Conservation (phyloP, 1,140 invertebrate species). For the Tyrophagus putrescentiae region DNA sequence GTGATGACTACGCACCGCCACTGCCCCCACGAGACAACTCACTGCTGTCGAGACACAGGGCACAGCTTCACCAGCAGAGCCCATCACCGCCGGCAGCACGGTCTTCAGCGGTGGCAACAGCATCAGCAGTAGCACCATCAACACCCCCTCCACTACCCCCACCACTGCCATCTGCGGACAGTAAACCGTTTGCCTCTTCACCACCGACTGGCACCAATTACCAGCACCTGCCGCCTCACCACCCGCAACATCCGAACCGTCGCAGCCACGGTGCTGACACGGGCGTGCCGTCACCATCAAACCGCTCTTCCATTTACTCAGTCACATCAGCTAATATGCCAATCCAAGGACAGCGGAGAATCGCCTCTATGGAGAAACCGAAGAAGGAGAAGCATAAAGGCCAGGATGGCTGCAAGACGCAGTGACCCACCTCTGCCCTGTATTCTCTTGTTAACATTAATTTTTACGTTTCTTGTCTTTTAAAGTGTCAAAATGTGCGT, state of each 20-base stretch:
- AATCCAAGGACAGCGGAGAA: slow-evolving; percentile 55
- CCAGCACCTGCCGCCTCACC: slow-evolving; percentile 9
- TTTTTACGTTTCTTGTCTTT: background rate
- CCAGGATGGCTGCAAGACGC: slow-evolving; percentile 29
- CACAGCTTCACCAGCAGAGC: background rate
- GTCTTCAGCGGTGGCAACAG: background rate
- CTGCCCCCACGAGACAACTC: slow-evolving; percentile 14
- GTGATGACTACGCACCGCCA: slow-evolving; percentile 1
- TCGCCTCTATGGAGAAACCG: slow-evolving; percentile 25
- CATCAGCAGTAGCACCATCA: background rate
- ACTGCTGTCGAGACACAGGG: background rate
- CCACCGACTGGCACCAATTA: background rate
- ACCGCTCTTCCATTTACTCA: slow-evolving; percentile 20
- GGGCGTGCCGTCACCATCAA: background rate
- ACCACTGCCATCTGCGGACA: no score
- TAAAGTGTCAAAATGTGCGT: background rate
- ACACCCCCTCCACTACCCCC: no score
- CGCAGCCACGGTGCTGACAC: background rate
- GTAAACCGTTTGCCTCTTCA: no score
- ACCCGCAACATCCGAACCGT: slow-evolving; percentile 19
- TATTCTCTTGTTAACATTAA: no score
- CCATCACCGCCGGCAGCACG: background rate
- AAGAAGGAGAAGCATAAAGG: slow-evolving; percentile 23
- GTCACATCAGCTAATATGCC: slow-evolving; percentile 55
- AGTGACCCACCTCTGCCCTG: no score